A percentile compares a stretch with the other conserved stretches of the same genome.
phyloP scores from a whole-genome alignment of 2,888 invertebrate genomes.

The Tineola bisselliella region DNA sequence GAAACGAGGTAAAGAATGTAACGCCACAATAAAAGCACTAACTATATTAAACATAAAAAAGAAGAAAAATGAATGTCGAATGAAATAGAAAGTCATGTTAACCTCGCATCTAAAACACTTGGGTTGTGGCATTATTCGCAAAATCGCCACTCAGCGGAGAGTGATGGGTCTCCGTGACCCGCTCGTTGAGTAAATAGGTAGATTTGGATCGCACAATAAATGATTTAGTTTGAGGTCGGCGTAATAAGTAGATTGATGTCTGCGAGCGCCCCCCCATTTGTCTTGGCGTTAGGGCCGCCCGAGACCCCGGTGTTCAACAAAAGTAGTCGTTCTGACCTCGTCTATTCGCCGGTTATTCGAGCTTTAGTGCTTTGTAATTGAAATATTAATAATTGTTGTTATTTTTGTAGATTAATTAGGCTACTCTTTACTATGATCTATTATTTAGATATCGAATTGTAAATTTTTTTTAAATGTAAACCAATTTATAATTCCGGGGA shows the following conservation, averaged over 20 bases:
- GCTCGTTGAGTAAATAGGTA: constrained; percentile 51
- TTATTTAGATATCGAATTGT: constrained; percentile 1
- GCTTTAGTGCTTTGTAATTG: background rate
- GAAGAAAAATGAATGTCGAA: constrained; percentile 7
- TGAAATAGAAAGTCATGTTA: constrained; percentile 4
- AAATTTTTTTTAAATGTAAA: constrained; percentile 4
- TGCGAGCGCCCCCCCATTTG: constrained; percentile 28
- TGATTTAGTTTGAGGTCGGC: constrained; percentile 51
- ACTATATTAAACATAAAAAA: background rate
- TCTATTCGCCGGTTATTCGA: constrained; percentile 5
- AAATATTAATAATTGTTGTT: constrained; percentile 13
- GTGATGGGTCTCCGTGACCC: constrained; percentile 43
- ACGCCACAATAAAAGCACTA: no score
- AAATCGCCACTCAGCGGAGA: constrained; percentile 26
- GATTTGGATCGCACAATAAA: constrained; percentile 58
- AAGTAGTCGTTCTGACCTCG: constrained; percentile 5
- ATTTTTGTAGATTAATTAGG: constrained; percentile 14
- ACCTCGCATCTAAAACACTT: constrained; percentile 13
- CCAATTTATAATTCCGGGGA: background rate
- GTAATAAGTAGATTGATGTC: constrained; percentile 62
- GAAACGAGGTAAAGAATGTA: no score
- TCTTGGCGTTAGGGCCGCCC: background rate
- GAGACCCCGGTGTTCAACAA: background rate
- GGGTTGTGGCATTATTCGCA: constrained; percentile 2
- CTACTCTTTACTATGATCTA: no score